These are phyloP conservation scores for Enoplosus armatus DNA, from an alignment of 2,797 vertebrate species.

Conservation along the genomic window DNA sequence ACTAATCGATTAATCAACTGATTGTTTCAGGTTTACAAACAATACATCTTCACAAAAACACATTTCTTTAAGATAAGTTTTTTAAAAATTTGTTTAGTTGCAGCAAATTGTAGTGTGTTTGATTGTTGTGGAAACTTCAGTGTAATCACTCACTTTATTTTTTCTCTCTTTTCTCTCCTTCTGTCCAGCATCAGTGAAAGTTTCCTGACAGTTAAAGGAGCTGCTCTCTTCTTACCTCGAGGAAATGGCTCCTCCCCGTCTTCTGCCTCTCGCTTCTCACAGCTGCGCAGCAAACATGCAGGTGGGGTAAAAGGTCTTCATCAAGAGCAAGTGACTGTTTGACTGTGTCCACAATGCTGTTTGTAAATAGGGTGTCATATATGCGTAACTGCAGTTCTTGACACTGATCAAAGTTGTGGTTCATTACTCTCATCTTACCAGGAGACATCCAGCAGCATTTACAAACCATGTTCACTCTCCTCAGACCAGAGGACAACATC, in stretches of 20 bases:
- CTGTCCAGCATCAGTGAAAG: slow-evolving; percentile 95
- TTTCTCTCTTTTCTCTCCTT: slow-evolving; percentile 10
- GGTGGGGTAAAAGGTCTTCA: slow-evolving; percentile 79
- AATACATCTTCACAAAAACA: not conserved
- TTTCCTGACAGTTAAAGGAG: slow-evolving; percentile 99
- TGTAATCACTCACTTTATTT: not conserved
- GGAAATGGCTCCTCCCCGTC: slow-evolving; percentile 94
- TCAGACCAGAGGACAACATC: slow-evolving; percentile 98
- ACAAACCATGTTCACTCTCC: slow-evolving; percentile 98
- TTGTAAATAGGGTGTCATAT: not conserved
- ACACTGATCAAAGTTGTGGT: slow-evolving; percentile 11
- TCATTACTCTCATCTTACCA: slow-evolving; percentile 61
- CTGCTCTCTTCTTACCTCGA: slow-evolving; percentile 96
- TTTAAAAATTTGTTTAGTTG: not conserved
- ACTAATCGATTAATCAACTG: not conserved
- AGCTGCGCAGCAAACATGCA: slow-evolving; percentile 97
- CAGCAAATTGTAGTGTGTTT: not conserved
- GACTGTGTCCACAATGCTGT: not conserved
- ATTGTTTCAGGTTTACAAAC: not conserved
- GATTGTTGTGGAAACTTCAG: not conserved
- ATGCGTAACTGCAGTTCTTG: not conserved
- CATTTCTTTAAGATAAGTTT: not conserved
- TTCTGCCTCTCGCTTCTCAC: slow-evolving; percentile 91
- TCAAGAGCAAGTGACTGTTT: not conserved
- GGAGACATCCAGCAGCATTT: slow-evolving; percentile 99